Evolutionary conservation across 2,888 invertebrate species (phyloP).

Genomic region (Ornithoptera priamus): DNA sequence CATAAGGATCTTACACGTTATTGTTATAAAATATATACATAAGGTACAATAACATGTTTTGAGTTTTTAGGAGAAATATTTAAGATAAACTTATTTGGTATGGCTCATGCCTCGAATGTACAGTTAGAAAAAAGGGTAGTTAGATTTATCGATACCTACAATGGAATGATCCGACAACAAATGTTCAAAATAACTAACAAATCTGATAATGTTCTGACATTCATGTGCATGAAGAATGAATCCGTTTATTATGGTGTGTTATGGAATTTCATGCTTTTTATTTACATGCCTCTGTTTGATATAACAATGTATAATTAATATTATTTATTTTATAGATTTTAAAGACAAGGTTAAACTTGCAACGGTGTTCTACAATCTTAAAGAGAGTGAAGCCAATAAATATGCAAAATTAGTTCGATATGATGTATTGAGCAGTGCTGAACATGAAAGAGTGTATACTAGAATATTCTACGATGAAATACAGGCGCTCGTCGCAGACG

Average conservation of each 20-base stretch:
- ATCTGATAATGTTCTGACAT: slow-evolving; percentile 75
- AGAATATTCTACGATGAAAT: slow-evolving; percentile 71
- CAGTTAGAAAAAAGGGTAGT: slow-evolving; percentile 72
- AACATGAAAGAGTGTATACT: slow-evolving; percentile 67
- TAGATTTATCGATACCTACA: slow-evolving; percentile 79
- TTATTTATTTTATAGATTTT: slow-evolving; percentile 52
- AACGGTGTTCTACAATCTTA: slow-evolving; percentile 57
- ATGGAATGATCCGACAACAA: slow-evolving; percentile 77
- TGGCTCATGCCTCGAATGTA: slow-evolving; percentile 70
- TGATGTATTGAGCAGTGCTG: slow-evolving; percentile 64
- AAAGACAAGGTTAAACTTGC: slow-evolving; percentile 69
- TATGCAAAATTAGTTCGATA: slow-evolving; percentile 60
- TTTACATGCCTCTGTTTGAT: not conserved
- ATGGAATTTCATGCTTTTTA: not conserved
- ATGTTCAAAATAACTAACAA: slow-evolving; percentile 77
- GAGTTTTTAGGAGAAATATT: slow-evolving; percentile 69
- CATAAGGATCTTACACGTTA: not conserved
- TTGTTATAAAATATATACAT: not conserved
- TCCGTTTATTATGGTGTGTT: slow-evolving; percentile 58
- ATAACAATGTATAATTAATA: not conserved
- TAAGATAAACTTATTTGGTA: slow-evolving; percentile 61
- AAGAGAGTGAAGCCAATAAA: slow-evolving; percentile 60
- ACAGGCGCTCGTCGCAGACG: slow-evolving; percentile 66
- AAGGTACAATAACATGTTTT: not conserved
- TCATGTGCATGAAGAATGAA: slow-evolving; percentile 79